A percentile compares a stretch with the other conserved stretches of the same genome.
Conservation (phyloP, 2,888 invertebrate species). For the Thumatha senex region DNA sequence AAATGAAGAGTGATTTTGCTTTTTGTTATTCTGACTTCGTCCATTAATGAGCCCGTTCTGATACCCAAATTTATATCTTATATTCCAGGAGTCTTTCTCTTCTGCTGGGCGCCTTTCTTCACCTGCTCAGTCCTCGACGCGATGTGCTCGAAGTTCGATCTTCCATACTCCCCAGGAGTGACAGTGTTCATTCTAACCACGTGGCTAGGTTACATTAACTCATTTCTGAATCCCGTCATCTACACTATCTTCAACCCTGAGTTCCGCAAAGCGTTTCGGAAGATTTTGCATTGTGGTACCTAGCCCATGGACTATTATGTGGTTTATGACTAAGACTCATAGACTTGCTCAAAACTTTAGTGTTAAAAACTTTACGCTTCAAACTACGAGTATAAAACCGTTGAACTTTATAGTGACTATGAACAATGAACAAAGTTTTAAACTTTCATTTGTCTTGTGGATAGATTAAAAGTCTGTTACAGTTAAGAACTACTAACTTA, state of each 20-base stretch:
- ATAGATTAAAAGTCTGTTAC: background rate
- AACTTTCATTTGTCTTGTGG: background rate
- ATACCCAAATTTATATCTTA: background rate
- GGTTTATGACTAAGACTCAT: conserved; percentile 59
- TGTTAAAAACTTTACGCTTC: conserved; percentile 7
- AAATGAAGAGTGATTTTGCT: too few species aligned
- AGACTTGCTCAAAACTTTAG: conserved; percentile 23
- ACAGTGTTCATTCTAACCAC: conserved; percentile 96
- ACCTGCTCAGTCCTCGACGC: conserved; percentile 99
- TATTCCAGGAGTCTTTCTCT: conserved; percentile 95
- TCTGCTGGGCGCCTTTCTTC: conserved; percentile 99
- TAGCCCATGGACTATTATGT: conserved; percentile 74
- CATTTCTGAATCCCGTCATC: conserved; percentile 95
- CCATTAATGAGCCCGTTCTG: too few species aligned
- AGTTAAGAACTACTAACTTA: background rate
- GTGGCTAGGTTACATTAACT: conserved; percentile 99
- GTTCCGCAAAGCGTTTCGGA: conserved; percentile 98
- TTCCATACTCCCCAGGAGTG: conserved; percentile 92
- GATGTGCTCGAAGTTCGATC: conserved; percentile 93
- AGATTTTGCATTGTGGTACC: conserved; percentile 89
- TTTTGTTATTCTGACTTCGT: too few species aligned
- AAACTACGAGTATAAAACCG: background rate
- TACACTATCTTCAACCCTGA: conserved; percentile 98
- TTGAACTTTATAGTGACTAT: conserved; percentile 1
- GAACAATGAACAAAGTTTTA: background rate